A percentile compares a stretch with the other conserved stretches of the same genome.
These are phyloP conservation scores for Parascotia fuliginaria DNA, from an alignment of 2,888 invertebrate species.

Conservation along the genomic window DNA sequence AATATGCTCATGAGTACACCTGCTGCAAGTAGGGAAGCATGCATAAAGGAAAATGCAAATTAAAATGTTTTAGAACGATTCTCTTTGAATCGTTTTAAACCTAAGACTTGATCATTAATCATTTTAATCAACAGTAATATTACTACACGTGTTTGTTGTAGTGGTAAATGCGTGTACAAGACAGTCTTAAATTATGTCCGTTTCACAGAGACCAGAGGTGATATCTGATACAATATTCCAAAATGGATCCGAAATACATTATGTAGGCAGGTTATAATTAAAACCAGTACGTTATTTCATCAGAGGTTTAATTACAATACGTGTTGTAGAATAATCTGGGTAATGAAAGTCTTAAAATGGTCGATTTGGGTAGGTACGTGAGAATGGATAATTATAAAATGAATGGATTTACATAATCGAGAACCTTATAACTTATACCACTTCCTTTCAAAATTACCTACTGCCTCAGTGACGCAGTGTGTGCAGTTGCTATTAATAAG, in stretches of 20 bases:
- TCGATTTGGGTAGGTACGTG: no score
- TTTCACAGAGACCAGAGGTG: background rate
- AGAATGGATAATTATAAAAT: no score
- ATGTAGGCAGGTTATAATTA: background rate
- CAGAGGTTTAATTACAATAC: background rate
- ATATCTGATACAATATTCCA: background rate
- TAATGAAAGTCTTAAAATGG: no score
- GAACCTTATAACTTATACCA: no score
- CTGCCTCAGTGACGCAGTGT: no score
- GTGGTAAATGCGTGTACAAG: constrained; percentile 17
- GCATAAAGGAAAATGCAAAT: background rate
- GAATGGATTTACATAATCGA: no score
- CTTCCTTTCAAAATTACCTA: no score
- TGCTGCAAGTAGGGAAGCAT: no score
- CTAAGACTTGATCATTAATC: no score
- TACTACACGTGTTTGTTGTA: constrained; percentile 14
- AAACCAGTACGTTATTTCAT: background rate
- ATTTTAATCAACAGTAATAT: constrained; percentile 31
- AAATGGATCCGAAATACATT: background rate
- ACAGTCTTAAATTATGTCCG: constrained; percentile 22
- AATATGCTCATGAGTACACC: no score
- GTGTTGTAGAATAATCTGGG: no score
- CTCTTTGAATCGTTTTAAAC: constrained; percentile 13
- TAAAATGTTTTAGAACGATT: constrained; percentile 15
- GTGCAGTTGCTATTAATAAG: no score